Evolutionary conservation across 1,140 invertebrate species (phyloP).

Genomic region (Pseudomyrmex pallidus): DNA sequence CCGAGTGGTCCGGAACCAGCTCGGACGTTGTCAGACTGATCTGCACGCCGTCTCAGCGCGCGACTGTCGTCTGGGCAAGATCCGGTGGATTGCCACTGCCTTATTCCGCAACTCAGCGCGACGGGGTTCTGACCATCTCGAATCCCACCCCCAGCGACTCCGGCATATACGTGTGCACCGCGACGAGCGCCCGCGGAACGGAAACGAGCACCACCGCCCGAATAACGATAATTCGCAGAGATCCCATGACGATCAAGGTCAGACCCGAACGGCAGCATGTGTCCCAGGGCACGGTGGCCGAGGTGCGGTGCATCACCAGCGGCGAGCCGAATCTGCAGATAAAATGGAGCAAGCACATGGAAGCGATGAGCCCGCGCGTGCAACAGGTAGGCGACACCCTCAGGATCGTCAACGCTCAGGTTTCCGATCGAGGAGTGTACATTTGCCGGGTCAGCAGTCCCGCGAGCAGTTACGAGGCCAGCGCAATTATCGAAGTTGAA

Average conservation of each 20-base stretch:
- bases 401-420: slow-evolving; percentile 89
- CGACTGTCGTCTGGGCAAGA: slow-evolving; percentile 86
- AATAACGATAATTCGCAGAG: slow-evolving; percentile 75
- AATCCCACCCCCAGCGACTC: slow-evolving; percentile 89
- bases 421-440: slow-evolving; percentile 93
- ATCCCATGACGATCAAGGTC: slow-evolving; percentile 86
- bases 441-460: slow-evolving; percentile 89
- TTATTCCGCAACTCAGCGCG: slow-evolving; percentile 86
- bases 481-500: slow-evolving; percentile 93
- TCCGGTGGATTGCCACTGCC: slow-evolving; percentile 86
- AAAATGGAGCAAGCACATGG: slow-evolving; percentile 92
- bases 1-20: slow-evolving; percentile 85
- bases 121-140: slow-evolving; percentile 90
- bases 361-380: slow-evolving; percentile 87
- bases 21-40: slow-evolving; percentile 85
- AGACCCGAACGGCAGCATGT: slow-evolving; percentile 89
- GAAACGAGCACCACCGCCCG: slow-evolving; percentile 75
- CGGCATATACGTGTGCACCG: slow-evolving; percentile 93
- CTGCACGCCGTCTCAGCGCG: slow-evolving; percentile 83
- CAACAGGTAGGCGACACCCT: slow-evolving; percentile 89
- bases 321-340: slow-evolving; percentile 90
- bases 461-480: slow-evolving; percentile 87
- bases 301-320: slow-evolving; percentile 89
- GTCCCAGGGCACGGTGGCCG: slow-evolving; percentile 91
- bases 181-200: slow-evolving; percentile 81